Evolutionary conservation across 1,140 invertebrate genomes (phyloP), one percentile per base, ranked within the genome.

Genomic region (Carposina sasakii): DNA sequence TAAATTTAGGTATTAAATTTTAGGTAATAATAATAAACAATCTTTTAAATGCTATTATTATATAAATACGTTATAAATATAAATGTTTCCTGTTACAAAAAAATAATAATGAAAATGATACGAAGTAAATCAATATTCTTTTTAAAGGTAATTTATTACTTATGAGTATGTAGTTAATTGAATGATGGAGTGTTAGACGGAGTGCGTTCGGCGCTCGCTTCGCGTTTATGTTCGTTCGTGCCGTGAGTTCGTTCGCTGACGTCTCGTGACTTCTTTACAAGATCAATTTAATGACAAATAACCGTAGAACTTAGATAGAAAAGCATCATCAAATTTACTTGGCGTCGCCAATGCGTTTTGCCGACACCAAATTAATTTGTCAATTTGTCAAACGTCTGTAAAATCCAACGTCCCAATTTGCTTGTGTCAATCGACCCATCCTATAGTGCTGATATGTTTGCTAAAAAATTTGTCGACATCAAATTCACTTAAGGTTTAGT

Each of bases 11-110:
- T 84, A 84, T 82, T 71, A 81, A 81, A 84, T 76, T 84, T 85
- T 86, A 86, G 83, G 76, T 86, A 86, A 78, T 81, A 83, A 81
- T 81, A 84, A 78, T 81, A 81, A 86, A 81, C 79, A 86, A 83
- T 79, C 76, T 86, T 85, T 86, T 82, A 85, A 86, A 85, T 79
- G 81, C 81, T 84, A 84, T 84, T 84, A 85, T 85, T 85, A 85
- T 86, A 85, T 84, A 85, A 85, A 86, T 86, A 86, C 82, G 83
- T 86, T 86, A 84, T 84, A 73, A 82, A 86, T 86, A 85, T 85
- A 85, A 86, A 86, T 86, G 85, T 86, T 86, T 85, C 83, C 83
- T 86, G 85, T 86, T 86, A 85, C 79, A 81, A 85, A 82, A 82
- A 71, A 65, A 74, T 73, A 83, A 85, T 85, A 85, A 85, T 85